These are phyloP conservation scores for Tolypeutes matacus DNA, from an alignment of 2,797 vertebrate genomes.

Conservation along the genomic window DNA sequence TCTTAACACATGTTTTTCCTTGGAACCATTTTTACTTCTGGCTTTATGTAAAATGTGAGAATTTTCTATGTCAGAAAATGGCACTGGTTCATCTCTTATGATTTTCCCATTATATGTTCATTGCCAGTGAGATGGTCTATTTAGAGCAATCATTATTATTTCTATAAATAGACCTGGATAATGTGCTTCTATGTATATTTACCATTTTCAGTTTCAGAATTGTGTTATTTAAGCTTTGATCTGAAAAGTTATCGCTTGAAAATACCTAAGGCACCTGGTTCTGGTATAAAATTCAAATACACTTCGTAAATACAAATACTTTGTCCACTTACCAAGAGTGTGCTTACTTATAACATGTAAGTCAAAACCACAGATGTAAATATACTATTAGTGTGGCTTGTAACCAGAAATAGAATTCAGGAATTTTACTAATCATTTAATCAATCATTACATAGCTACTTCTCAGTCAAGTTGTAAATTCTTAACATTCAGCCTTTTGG, in stretches of 20 bases:
- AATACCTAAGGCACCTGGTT: slow-evolving; percentile 56
- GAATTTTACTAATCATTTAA: slow-evolving; percentile 42
- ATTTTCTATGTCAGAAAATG: slow-evolving; percentile 65
- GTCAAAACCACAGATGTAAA: slow-evolving; percentile 55
- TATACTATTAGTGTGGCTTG: background rate
- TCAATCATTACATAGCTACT: background rate
- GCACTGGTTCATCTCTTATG: slow-evolving; percentile 33
- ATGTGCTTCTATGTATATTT: background rate
- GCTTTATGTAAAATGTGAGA: slow-evolving; percentile 70
- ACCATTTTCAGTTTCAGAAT: slow-evolving; percentile 66
- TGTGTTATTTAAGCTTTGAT: slow-evolving; percentile 41
- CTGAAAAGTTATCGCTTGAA: slow-evolving; percentile 39
- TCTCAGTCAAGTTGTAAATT: slow-evolving; percentile 45
- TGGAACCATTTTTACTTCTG: slow-evolving; percentile 76
- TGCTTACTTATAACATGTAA: background rate
- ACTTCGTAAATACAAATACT: slow-evolving; percentile 44
- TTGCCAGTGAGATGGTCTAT: slow-evolving; percentile 40
- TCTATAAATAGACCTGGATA: slow-evolving; percentile 39
- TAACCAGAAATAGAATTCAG: slow-evolving; percentile 58
- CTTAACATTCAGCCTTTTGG: slow-evolving; percentile 8
- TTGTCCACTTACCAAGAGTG: slow-evolving; percentile 2
- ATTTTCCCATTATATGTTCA: slow-evolving; percentile 44
- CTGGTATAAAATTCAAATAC: slow-evolving; percentile 43
- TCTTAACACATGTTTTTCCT: slow-evolving; percentile 71
- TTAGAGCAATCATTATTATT: background rate